Conservation (phyloP, 2,888 invertebrate species). For the Ormyrus rosae region DNA sequence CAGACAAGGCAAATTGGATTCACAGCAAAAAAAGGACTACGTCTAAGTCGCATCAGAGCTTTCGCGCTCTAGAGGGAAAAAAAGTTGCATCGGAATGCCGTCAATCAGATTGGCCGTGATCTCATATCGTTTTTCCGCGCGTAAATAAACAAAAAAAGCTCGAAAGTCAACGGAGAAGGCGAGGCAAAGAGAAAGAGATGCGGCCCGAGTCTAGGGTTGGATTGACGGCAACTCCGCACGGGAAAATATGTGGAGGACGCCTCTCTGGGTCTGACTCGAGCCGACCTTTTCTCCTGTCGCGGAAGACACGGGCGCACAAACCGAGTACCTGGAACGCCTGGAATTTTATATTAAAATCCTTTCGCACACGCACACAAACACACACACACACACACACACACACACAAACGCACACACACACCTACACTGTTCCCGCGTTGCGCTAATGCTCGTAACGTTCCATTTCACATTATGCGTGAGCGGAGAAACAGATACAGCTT, state of each 20-base stretch:
- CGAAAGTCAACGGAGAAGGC: slow-evolving; percentile 15
- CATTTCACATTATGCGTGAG: slow-evolving; percentile 40
- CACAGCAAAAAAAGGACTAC: too few relatives aligned
- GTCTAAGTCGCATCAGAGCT: too few relatives aligned
- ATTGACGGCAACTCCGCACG: slow-evolving; percentile 32
- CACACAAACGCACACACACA: not conserved
- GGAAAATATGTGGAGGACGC: slow-evolving; percentile 37
- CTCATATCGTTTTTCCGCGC: slow-evolving; percentile 19
- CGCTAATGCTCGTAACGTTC: slow-evolving; percentile 27
- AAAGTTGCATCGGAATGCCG: not conserved
- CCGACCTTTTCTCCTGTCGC: slow-evolving; percentile 33
- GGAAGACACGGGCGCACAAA: slow-evolving; percentile 24
- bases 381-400: slow-evolving; percentile 10
- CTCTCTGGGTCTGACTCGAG: slow-evolving; percentile 26
- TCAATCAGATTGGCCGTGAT: slow-evolving; percentile 19
- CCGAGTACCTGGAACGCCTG: slow-evolving; percentile 63
- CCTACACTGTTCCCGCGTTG: not conserved
- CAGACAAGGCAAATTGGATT: too few relatives aligned
- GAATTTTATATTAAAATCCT: slow-evolving; percentile 71
- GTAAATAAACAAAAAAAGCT: slow-evolving; percentile 34
- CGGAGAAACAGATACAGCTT: not conserved
- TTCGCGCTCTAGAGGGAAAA: not conserved
- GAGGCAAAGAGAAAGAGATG: not conserved
- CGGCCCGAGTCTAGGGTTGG: slow-evolving; percentile 7
- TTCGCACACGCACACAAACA: slow-evolving; percentile 45